Conservation (phyloP, 2,113 vertebrate genomes). For the Thamnaconus septentrionalis region DNA sequence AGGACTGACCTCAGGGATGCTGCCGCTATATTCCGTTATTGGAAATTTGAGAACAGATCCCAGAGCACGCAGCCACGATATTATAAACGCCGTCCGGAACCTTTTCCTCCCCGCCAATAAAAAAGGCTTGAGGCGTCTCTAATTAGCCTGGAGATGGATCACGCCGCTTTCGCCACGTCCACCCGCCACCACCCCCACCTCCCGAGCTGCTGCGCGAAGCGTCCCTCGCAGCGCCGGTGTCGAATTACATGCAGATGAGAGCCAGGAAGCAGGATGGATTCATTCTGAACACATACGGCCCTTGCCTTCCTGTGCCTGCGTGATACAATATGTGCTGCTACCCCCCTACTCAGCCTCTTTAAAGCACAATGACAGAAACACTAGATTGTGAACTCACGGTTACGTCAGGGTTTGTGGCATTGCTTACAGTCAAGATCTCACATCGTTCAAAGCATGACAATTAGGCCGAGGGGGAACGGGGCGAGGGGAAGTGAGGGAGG, state of each 20-base stretch:
- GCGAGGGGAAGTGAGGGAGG: no score
- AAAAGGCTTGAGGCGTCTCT: slow-evolving; percentile 39
- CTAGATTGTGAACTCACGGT: no score
- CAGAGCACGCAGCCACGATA: slow-evolving; percentile 22
- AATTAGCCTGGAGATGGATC: slow-evolving; percentile 63
- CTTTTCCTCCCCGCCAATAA: slow-evolving; percentile 36
- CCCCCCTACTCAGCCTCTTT: slow-evolving; percentile 1
- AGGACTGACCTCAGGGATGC: slow-evolving; percentile 35
- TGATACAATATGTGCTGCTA: slow-evolving; percentile 10
- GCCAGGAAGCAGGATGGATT: slow-evolving; percentile 27
- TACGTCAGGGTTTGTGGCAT: no score
- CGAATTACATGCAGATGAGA: slow-evolving; percentile 47
- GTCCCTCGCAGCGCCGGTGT: slow-evolving; percentile 15
- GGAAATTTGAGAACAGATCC: slow-evolving; percentile 56
- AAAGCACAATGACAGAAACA: no score
- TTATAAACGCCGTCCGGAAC: slow-evolving; percentile 28
- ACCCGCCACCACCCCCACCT: slow-evolving; percentile 7
- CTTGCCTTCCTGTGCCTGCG: slow-evolving; percentile 12
- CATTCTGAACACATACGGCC: slow-evolving; percentile 23
- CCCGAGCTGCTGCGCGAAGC: slow-evolving; percentile 27
- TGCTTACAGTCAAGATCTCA: no score
- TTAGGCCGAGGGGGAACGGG: no score
- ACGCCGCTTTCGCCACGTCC: slow-evolving; percentile 3
- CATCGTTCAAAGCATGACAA: no score
- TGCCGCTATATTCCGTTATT: slow-evolving; percentile 52